These are phyloP conservation scores for Rhagophthalmus giganteus DNA, from an alignment of 2,888 invertebrate genomes.

Conservation along the genomic window DNA sequence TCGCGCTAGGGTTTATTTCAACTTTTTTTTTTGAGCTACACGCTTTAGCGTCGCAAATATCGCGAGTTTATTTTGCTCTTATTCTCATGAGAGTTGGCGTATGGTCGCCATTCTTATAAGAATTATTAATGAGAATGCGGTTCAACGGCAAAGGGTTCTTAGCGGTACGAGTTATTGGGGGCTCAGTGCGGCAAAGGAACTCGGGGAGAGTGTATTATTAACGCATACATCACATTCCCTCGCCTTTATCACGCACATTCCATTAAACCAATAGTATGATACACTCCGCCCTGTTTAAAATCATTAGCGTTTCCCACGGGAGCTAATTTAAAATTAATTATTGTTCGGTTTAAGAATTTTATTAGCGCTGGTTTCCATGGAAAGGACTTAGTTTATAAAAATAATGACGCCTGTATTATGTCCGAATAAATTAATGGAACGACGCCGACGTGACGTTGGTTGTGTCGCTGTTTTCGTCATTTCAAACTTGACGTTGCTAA, in stretches of 20 bases:
- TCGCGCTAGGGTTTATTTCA: too few species aligned
- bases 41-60: neutral
- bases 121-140: constrained; percentile 28
- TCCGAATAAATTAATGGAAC: too few species aligned
- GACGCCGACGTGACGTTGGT: too few species aligned
- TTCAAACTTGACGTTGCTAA: constrained; percentile 14
- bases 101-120: constrained; percentile 12
- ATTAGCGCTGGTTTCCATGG: too few species aligned
- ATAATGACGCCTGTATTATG: too few species aligned
- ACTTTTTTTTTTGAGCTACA: too few species aligned
- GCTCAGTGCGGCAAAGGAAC: constrained; percentile 27
- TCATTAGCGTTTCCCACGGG: constrained; percentile 15
- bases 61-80: constrained; percentile 1
- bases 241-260: constrained; percentile 31
- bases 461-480: constrained; percentile 10
- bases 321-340: constrained; percentile 20
- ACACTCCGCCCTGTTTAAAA: constrained; percentile 23
- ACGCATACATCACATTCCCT: constrained; percentile 32
- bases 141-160: constrained; percentile 26
- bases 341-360: constrained; percentile 9
- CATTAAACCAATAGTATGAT: constrained; percentile 30
- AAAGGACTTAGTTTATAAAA: too few species aligned
- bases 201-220: constrained; percentile 29
- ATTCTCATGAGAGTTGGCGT: neutral
- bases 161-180: constrained; percentile 25